Evolutionary conservation across 2,888 invertebrate genomes (phyloP).

Genomic region (Subacronicta megacephala): DNA sequence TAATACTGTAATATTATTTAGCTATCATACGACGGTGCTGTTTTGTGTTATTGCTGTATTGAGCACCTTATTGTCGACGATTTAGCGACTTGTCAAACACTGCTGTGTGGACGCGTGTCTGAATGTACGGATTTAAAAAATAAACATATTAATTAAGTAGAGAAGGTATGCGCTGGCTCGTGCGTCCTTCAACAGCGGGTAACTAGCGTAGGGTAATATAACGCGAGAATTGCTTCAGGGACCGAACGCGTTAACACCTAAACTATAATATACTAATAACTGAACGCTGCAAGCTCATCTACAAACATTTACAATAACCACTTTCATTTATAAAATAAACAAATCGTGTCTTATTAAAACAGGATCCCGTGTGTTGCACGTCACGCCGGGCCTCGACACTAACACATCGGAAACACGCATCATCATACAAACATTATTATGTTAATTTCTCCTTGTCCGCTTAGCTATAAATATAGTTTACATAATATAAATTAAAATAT

Average conservation of each 20-base stretch:
- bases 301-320: constrained; percentile 75
- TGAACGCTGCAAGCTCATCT: constrained; percentile 87
- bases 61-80: constrained; percentile 11
- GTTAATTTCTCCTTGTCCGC: constrained; percentile 77
- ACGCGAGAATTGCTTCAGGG: constrained; percentile 48
- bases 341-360: constrained; percentile 69
- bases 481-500: constrained; percentile 86
- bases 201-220: constrained; percentile 73
- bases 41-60: constrained; percentile 47
- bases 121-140: constrained; percentile 23
- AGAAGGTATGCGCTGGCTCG: constrained; percentile 62
- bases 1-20: constrained; percentile 1
- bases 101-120: constrained; percentile 3
- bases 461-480: constrained; percentile 86
- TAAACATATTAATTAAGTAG: constrained; percentile 62
- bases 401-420: constrained; percentile 56
- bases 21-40: constrained; percentile 5
- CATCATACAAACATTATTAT: constrained; percentile 74
- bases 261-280: constrained; percentile 61
- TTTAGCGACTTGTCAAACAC: background rate
- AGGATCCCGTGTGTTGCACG: constrained; percentile 56
- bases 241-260: constrained; percentile 60
- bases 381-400: constrained; percentile 70
- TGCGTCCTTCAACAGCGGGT: constrained; percentile 64
- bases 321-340: constrained; percentile 68